Evolutionary conservation across 2,797 vertebrate genomes (phyloP), one percentile per base, ranked within the genome.

Genomic region (Crocidura indochinensis): DNA sequence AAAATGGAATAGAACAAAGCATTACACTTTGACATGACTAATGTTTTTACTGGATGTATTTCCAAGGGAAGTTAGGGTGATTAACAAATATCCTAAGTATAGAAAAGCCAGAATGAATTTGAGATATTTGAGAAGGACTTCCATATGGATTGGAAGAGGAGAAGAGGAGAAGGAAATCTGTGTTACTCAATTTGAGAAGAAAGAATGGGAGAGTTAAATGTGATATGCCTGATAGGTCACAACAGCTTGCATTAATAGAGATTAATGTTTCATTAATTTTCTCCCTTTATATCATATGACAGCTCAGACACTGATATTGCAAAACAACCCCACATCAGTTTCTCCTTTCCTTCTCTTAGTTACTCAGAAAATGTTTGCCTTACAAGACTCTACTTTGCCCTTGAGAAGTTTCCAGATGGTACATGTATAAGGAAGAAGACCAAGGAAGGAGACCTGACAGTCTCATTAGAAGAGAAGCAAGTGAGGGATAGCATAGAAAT

Each of bases 41-140:
- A 5, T 1, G 7, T 56, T 31, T 31, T 1, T 62, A 64, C 4
- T 7, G 7, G 27, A 62, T 26, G 5, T 1, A 3, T 14, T 12
- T 53, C 1, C 17, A 31, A 51, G 19, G 6, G 69, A 67, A 24
- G 17, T 56, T 64, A 0, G 11, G 12, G 2, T 19, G 64, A 14
- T 11, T 5, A 10, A 38, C 19, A 17, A 56, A 12, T 7, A 0
- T 4, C 0, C 0, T 20, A 10, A 64, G 53, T 15, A 3, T 56
- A 19, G 53, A 5, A 56, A 56, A 56, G 15, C 15, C 53, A 56
- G 53, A 56, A 56, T 6, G 15, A 56, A 56, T 56, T 14, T 17
- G 53, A 56, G 12, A 56, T 56, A 56, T 56, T 56, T 11, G 53
- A 56, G 53, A 56, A 56, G 12, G 53, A 17, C 53, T 56, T 19